phyloP scores from a whole-genome alignment of 2,888 invertebrate species.

The Daptonema setosum region DNA sequence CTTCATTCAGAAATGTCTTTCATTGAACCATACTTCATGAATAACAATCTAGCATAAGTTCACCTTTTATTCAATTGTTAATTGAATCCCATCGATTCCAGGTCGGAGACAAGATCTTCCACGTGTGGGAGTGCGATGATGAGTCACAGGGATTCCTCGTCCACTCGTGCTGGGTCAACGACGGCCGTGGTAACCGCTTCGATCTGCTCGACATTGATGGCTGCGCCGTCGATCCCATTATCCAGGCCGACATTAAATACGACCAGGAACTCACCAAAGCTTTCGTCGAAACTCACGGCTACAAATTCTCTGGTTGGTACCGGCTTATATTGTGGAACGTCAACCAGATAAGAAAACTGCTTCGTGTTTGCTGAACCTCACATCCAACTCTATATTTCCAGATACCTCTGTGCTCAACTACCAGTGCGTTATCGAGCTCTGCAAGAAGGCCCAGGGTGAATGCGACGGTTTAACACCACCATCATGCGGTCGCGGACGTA shows the following conservation, averaged over 20 bases:
- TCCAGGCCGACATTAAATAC: constrained; percentile 20
- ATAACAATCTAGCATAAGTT: too few relatives aligned
- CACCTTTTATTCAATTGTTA: not conserved
- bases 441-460: constrained; percentile 16
- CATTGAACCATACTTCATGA: too few relatives aligned
- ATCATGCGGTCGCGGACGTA: constrained; percentile 11
- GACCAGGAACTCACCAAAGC: constrained; percentile 13
- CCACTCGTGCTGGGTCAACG: constrained; percentile 22
- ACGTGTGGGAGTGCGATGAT: constrained; percentile 22
- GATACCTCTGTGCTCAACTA: constrained; percentile 18
- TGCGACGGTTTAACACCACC: constrained; percentile 20
- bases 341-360: too few relatives aligned
- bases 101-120: constrained; percentile 22
- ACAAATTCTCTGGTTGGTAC: constrained; percentile 24
- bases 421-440: constrained; percentile 21
- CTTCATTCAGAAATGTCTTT: not conserved
- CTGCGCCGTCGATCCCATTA: constrained; percentile 21
- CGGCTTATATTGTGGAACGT: too few relatives aligned
- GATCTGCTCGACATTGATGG: constrained; percentile 22
- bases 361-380: too few relatives aligned
- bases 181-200: constrained; percentile 18
- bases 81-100: constrained; percentile 1
- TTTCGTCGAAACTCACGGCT: constrained; percentile 21
- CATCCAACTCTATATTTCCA: too few relatives aligned
- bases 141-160: constrained; percentile 17